These are phyloP conservation scores for Pissodes strobi DNA, from an alignment of 1,140 invertebrate species.

Conservation along the genomic window DNA sequence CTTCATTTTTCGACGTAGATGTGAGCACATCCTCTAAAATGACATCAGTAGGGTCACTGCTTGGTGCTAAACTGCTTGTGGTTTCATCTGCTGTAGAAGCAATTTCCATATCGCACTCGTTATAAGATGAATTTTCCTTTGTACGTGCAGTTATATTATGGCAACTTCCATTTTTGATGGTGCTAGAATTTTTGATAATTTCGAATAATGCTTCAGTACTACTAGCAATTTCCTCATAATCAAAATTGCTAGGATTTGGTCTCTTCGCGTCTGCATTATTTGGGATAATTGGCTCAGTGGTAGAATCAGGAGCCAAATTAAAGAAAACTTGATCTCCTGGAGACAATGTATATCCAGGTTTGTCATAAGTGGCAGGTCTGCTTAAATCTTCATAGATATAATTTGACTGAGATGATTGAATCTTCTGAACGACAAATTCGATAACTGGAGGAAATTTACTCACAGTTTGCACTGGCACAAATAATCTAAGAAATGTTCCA, in stretches of 20 bases:
- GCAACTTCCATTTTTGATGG: not conserved
- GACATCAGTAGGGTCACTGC: not conserved
- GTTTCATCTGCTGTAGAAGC: not conserved
- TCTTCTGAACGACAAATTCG: conserved; percentile 65
- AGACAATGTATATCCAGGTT: conserved; percentile 47
- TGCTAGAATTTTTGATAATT: conserved; percentile 23
- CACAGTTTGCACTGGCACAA: conserved; percentile 42
- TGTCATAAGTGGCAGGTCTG: conserved; percentile 52
- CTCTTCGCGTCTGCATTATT: not conserved
- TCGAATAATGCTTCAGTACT: conserved; percentile 38
- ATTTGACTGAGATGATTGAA: conserved; percentile 65
- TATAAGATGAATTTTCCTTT: too few relatives aligned
- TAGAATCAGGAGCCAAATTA: not conserved
- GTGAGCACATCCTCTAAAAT: not conserved
- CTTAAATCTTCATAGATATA: conserved; percentile 59
- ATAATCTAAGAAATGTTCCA: too few relatives aligned
- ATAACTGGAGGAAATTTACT: conserved; percentile 65
- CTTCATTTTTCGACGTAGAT: not conserved
- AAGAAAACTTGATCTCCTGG: conserved; percentile 38
- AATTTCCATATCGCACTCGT: not conserved
- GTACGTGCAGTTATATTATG: not conserved
- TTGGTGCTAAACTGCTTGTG: too few relatives aligned
- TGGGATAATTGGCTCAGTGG: not conserved
- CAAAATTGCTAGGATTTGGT: not conserved
- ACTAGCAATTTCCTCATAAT: conserved; percentile 24